Evolutionary conservation across 2,888 invertebrate genomes (phyloP), one percentile per base, ranked within the genome.

Genomic region (Ectemnius cavifrons): DNA sequence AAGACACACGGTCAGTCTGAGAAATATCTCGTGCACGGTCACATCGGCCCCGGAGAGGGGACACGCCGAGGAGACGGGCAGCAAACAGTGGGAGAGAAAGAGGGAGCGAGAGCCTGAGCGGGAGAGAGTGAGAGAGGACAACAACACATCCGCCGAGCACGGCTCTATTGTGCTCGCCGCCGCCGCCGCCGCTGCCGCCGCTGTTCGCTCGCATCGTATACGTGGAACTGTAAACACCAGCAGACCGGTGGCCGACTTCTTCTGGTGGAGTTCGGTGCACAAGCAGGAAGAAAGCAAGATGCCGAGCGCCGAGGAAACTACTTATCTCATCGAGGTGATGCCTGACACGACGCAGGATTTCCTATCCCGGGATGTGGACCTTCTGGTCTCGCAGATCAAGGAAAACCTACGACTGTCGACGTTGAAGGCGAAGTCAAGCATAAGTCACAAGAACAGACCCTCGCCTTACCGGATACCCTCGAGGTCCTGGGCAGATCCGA

Each of bases 371-470:
- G 94, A 94, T 86, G 93, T 94, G 79, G 94, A 94, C 85, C 92
- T 94, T 73, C 91, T 94, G 70, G 94, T 94, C 49, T 92, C 93
- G 68, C 94, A 94, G 88, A 94, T 94, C 73, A 94, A 94, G 86
- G 94, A 94, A 85, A 94, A 94, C 85, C 89, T 94, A 28, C 91
- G 94, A 62, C 89, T 94, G 67, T 91, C 92, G 28, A 75, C 87
- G 67, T 64, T 91, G 82, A 86, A 92, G 71, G 89, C 90, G 6
- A 90, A 90, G 69, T 89, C 90, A 2, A 89, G 85, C 61, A 83
- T 88, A 11, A 84, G 85, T 49, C 87, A 89, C 45, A 89, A 87
- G 70, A 81, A 86, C 58, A 88, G 92, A 57, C 89, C 91, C 56
- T 91, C 92, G 60, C 92, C 92, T 1, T 92, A 92, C 80, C 86